A percentile compares a stretch with the other conserved stretches of the same genome.
Conservation (phyloP, 1,140 invertebrate species). For the Kradibia gibbosae region DNA sequence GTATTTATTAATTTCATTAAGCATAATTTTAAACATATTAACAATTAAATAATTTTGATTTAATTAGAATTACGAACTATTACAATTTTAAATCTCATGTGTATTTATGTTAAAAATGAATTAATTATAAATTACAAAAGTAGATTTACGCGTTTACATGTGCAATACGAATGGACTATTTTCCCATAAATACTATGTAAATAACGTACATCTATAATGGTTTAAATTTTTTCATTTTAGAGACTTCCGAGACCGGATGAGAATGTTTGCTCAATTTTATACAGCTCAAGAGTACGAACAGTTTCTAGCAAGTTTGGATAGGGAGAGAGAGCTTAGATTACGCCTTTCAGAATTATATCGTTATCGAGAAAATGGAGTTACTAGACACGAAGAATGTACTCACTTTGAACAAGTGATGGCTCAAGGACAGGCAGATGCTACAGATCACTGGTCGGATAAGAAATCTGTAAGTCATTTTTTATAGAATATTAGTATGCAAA, state of each 20-base stretch:
- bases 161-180: too few relatives aligned
- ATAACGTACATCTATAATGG: neutral
- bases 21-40: too few relatives aligned
- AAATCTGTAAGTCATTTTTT: conserved; percentile 74
- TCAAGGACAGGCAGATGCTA: conserved; percentile 64
- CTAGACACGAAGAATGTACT: conserved; percentile 84
- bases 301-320: conserved; percentile 83
- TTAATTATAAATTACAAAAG: too few relatives aligned
- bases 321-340: conserved; percentile 86
- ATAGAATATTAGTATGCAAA: conserved; percentile 36
- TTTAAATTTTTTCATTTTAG: conserved; percentile 65
- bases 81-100: too few relatives aligned
- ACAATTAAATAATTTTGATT: too few relatives aligned
- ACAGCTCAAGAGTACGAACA: conserved; percentile 87
- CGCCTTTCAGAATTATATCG: conserved; percentile 87
- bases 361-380: conserved; percentile 86
- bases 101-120: too few relatives aligned
- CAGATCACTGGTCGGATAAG: conserved; percentile 71
- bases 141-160: too few relatives aligned
- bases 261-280: conserved; percentile 90
- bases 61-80: too few relatives aligned
- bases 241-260: conserved; percentile 85
- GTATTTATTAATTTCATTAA: too few relatives aligned
- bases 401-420: conserved; percentile 84
- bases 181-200: neutral